phyloP scores from a whole-genome alignment of 2,797 vertebrate species.

The Sylvia borin region DNA sequence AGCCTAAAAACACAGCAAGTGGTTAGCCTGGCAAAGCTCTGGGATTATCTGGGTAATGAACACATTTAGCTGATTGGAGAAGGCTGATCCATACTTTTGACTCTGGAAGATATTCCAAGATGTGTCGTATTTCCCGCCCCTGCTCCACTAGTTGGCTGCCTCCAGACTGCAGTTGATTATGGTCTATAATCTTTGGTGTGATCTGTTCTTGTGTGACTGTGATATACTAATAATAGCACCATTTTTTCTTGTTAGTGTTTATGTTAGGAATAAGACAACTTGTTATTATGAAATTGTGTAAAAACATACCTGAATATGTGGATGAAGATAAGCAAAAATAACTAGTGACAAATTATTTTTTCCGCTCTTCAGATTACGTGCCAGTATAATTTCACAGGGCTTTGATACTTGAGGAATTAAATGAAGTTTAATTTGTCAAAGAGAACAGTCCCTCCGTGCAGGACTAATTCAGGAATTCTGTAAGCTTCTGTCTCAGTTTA shows the following conservation, averaged over 20 bases:
- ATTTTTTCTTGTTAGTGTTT: not conserved
- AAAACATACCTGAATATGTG: not conserved
- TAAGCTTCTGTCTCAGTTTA: not conserved
- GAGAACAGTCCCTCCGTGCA: not conserved
- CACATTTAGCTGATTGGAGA: not conserved
- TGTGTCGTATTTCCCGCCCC: rapidly evolving
- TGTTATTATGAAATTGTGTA: not conserved
- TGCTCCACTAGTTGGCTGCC: not conserved
- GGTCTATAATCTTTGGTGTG: not conserved
- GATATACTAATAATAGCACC: not conserved
- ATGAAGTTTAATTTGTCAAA: not conserved
- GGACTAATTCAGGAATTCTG: not conserved
- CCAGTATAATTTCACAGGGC: not conserved
- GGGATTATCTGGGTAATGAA: not conserved
- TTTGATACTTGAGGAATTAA: not conserved
- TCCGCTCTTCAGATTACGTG: not conserved
- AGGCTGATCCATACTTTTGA: not conserved
- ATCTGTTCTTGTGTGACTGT: not conserved
- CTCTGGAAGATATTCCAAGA: not conserved
- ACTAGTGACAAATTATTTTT: not conserved
- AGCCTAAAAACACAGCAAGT: not conserved
- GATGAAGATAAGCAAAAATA: not conserved
- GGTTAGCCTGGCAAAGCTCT: not conserved
- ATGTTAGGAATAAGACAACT: not conserved
- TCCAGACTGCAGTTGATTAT: not conserved